Conservation (phyloP, 2,113 vertebrate genomes). For the Calyptommatus sinebrachiatus region DNA sequence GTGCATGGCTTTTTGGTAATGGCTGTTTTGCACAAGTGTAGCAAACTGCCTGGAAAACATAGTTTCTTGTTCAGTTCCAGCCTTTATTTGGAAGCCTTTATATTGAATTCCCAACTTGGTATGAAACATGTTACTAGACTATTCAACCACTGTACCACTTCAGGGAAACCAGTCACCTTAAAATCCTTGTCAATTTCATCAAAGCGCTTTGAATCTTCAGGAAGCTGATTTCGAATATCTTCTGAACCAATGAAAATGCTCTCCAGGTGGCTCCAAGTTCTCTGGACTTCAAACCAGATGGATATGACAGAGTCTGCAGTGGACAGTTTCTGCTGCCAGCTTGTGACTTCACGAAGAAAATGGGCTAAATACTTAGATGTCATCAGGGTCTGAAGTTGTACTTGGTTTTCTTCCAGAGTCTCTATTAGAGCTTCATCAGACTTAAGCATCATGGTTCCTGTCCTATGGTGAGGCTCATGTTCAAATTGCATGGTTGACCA, state of each 20-base stretch:
- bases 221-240: constrained; percentile 73
- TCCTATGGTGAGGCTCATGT: constrained; percentile 65
- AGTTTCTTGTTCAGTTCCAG: too few relatives aligned
- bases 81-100: too few relatives aligned
- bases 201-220: constrained; percentile 61
- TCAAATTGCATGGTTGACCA: constrained; percentile 68
- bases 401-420: constrained; percentile 76
- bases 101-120: too few relatives aligned
- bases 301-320: constrained; percentile 64
- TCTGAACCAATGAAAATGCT: constrained; percentile 77
- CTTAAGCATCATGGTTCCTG: constrained; percentile 65
- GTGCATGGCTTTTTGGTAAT: too few relatives aligned
- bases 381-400: constrained; percentile 76
- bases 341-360: constrained; percentile 70
- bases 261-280: constrained; percentile 76
- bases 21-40: too few relatives aligned
- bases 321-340: constrained; percentile 75
- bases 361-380: constrained; percentile 73
- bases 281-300: constrained; percentile 78
- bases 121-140: too few relatives aligned
- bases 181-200: constrained; percentile 69
- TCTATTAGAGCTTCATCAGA: constrained; percentile 68
- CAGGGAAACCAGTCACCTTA: constrained; percentile 50
- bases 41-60: too few relatives aligned
- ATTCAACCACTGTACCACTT: too few relatives aligned